Conservation (phyloP, 1,140 invertebrate genomes). For the Drosophila teissieri region DNA sequence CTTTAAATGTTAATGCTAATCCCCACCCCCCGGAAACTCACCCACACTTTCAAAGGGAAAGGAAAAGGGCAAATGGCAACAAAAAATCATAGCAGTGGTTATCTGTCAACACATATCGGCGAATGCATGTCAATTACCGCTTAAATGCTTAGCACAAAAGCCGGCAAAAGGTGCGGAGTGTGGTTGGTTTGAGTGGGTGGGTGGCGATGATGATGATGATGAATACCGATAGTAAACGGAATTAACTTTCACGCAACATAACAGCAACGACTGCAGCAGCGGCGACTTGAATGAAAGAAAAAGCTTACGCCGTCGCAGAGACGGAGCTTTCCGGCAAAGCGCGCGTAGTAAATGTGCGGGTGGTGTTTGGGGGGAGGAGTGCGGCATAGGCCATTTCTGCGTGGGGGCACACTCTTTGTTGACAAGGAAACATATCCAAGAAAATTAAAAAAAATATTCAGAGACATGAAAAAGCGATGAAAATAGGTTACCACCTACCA, state of each 20-base stretch:
- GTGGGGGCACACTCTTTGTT: conserved; percentile 7
- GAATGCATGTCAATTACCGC: conserved; percentile 81
- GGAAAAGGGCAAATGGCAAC: conserved; percentile 28
- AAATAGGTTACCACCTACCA: conserved; percentile 34
- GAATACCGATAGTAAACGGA: conserved; percentile 82
- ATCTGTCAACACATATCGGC: conserved; percentile 77
- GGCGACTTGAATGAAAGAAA: conserved; percentile 80
- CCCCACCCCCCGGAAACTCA: conserved; percentile 1
- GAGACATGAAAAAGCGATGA: neutral
- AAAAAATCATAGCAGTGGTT: conserved; percentile 37
- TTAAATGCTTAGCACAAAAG: conserved; percentile 74
- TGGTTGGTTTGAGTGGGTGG: conserved; percentile 9
- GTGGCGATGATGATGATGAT: conserved; percentile 72
- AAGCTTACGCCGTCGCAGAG: conserved; percentile 72
- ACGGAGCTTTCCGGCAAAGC: conserved; percentile 71
- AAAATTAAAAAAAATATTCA: neutral
- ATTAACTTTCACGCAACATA: conserved; percentile 81
- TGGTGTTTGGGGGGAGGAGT: conserved; percentile 23
- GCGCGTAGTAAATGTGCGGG: conserved; percentile 80
- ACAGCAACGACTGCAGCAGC: conserved; percentile 57
- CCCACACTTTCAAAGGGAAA: conserved; percentile 20
- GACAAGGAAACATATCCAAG: conserved; percentile 1
- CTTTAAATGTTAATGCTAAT: conserved; percentile 17
- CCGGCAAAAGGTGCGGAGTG: conserved; percentile 54
- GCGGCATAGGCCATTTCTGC: neutral